Evolutionary conservation across 2,888 invertebrate genomes (phyloP).

Genomic region (Koerneria pararmatus): DNA sequence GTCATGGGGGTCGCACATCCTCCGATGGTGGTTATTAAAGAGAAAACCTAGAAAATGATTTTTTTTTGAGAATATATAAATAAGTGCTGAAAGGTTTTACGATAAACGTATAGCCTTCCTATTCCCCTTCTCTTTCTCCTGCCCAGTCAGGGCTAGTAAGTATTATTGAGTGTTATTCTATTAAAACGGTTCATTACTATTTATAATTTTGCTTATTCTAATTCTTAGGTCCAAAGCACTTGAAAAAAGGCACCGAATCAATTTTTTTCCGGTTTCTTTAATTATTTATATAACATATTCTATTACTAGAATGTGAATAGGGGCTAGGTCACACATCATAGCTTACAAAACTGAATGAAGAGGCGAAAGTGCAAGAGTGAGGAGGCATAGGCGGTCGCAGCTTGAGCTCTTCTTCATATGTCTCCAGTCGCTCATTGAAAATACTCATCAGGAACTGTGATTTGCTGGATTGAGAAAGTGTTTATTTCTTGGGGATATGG

Average conservation of each 20-base stretch:
- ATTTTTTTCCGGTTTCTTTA: not conserved
- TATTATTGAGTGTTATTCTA: too few species aligned
- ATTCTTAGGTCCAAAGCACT: not conserved
- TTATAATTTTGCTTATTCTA: too few species aligned
- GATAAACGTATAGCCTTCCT: too few species aligned
- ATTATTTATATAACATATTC: not conserved
- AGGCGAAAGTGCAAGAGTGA: slow-evolving; percentile 27
- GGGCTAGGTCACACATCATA: not conserved
- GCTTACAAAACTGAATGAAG: slow-evolving; percentile 34
- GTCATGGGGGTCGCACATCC: slow-evolving; percentile 61
- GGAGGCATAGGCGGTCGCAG: slow-evolving; percentile 33
- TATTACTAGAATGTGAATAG: not conserved
- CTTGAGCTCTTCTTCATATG: slow-evolving; percentile 32
- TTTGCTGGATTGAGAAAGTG: not conserved
- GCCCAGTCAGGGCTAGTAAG: too few species aligned
- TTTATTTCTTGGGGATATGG: not conserved
- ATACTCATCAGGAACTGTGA: slow-evolving; percentile 24
- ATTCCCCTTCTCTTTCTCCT: too few species aligned
- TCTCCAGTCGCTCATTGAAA: slow-evolving; percentile 27
- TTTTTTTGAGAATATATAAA: too few species aligned
- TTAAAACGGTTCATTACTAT: too few species aligned
- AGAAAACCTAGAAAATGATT: slow-evolving; percentile 29
- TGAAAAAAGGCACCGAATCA: not conserved
- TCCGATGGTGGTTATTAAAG: slow-evolving; percentile 40
- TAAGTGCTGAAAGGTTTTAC: too few species aligned